A percentile compares a stretch with the other conserved stretches of the same genome.
Evolutionary conservation across 2,113 vertebrate genomes (phyloP).

Genomic region (Naja naja): DNA sequence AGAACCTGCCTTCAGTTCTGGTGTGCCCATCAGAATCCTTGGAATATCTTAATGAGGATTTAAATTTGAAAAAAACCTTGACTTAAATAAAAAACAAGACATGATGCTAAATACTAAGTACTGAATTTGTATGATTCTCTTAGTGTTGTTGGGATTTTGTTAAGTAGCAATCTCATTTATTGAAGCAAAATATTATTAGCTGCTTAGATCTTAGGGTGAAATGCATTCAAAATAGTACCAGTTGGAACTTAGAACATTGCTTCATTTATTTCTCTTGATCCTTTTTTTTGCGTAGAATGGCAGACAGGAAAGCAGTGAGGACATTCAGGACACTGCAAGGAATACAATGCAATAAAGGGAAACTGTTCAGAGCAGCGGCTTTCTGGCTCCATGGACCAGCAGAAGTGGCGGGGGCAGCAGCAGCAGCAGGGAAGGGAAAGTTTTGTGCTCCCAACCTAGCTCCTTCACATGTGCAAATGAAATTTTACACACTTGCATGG

Average conservation of each 20-base stretch:
- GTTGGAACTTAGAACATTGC: background rate
- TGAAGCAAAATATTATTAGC: background rate
- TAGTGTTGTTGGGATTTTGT: background rate
- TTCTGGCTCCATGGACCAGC: background rate
- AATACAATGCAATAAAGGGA: background rate
- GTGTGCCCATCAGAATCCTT: background rate
- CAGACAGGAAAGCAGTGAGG: background rate
- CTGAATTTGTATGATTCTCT: background rate
- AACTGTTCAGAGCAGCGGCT: background rate
- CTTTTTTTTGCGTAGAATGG: background rate
- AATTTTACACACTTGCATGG: background rate
- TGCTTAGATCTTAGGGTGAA: background rate
- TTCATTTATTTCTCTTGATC: background rate
- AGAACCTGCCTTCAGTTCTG: background rate
- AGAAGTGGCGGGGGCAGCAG: background rate
- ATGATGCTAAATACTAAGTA: background rate
- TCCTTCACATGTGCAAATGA: background rate
- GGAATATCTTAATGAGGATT: background rate
- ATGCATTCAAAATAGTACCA: background rate
- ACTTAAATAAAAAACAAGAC: background rate
- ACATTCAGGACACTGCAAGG: background rate
- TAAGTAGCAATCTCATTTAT: background rate
- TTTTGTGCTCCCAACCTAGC: background rate
- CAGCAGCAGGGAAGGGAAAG: no score
- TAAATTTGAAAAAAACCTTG: background rate